Evolutionary conservation across 2,888 invertebrate genomes (phyloP).

Genomic region (Allygus modestus): DNA sequence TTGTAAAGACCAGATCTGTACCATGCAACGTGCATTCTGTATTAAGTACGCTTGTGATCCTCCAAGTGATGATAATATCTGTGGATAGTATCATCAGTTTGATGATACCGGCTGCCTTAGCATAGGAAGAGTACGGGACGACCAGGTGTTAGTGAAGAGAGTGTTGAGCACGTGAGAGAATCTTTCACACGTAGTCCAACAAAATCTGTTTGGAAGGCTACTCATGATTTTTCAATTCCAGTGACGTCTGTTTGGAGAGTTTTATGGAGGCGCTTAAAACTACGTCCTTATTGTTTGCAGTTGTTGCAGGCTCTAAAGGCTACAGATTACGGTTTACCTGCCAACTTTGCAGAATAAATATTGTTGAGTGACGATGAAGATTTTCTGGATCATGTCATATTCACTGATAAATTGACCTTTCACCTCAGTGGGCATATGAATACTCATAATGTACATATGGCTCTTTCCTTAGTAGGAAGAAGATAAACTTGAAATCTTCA

Average conservation of each 20-base stretch:
- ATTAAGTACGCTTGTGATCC: too few species aligned
- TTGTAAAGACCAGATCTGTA: background rate
- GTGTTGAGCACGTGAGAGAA: background rate
- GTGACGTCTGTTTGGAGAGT: background rate
- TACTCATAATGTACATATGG: background rate
- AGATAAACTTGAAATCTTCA: background rate
- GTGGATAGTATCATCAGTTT: too few species aligned
- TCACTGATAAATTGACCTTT: background rate
- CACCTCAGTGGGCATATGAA: conserved; percentile 1
- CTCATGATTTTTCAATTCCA: background rate
- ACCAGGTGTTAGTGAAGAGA: background rate
- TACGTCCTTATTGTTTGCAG: too few species aligned
- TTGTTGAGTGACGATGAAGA: background rate
- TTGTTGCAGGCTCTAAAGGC: conserved; percentile 6
- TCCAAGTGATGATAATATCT: too few species aligned
- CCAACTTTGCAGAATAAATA: background rate
- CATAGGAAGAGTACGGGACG: background rate
- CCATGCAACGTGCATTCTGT: background rate
- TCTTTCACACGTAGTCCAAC: background rate
- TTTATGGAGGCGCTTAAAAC: background rate
- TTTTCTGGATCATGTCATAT: background rate
- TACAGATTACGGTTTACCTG: background rate
- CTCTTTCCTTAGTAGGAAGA: background rate
- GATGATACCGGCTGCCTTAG: too few species aligned
- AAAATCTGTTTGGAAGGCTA: background rate